Percentiles rank a stretch among this genome's conserved stretches.
Evolutionary conservation across 1,140 invertebrate genomes (phyloP).

Genomic region (Phenacoccus solenopsis): DNA sequence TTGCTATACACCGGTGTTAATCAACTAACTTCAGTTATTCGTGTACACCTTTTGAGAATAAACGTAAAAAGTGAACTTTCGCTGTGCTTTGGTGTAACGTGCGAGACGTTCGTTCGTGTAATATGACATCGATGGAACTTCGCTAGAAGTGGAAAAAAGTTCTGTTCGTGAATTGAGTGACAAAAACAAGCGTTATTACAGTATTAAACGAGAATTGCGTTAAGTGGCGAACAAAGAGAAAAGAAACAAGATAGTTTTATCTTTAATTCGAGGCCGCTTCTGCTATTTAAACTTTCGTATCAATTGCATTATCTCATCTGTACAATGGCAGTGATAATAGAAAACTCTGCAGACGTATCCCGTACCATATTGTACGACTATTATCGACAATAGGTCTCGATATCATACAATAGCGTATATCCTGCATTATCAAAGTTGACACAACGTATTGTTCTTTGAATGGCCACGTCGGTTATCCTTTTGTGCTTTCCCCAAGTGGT

Average conservation of each 20-base stretch:
- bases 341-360: slow-evolving; percentile 12
- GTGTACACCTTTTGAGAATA: no score
- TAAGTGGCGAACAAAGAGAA: slow-evolving; percentile 8
- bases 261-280: slow-evolving; percentile 6
- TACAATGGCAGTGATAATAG: slow-evolving; percentile 6
- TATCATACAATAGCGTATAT: slow-evolving; percentile 9
- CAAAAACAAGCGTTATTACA: slow-evolving; percentile 11
- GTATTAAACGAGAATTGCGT: slow-evolving; percentile 1
- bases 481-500: slow-evolving; percentile 1
- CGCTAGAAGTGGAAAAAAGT: no score
- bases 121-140: no score
- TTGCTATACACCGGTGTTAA: not conserved
- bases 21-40: not conserved
- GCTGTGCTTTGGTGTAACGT: no score
- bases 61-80: no score
- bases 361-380: slow-evolving; percentile 12
- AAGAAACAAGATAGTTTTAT: slow-evolving; percentile 6
- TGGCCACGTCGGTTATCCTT: slow-evolving; percentile 13
- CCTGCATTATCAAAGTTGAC: slow-evolving; percentile 15
- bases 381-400: slow-evolving; percentile 13
- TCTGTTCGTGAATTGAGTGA: not conserved
- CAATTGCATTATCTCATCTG: not conserved
- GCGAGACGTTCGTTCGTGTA: no score
- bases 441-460: slow-evolving; percentile 13
- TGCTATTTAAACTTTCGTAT: slow-evolving; percentile 18